phyloP scores from a whole-genome alignment of 2,113 vertebrate species.

The Hippotragus niger region DNA sequence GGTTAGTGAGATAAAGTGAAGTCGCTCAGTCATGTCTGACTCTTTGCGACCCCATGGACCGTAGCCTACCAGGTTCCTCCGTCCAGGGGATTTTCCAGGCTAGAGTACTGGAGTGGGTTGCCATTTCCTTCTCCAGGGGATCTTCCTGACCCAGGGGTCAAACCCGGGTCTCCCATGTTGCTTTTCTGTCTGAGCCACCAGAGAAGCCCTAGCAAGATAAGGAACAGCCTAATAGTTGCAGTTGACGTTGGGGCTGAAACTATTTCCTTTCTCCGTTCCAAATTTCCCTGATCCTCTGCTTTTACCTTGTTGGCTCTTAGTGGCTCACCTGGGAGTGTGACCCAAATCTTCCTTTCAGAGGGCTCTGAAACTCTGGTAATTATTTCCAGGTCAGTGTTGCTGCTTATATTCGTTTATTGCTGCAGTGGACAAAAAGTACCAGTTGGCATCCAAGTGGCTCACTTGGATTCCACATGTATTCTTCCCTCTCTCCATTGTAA shows the following conservation, averaged over 20 bases:
- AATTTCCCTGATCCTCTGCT: neutral
- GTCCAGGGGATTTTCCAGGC: neutral
- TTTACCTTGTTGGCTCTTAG: neutral
- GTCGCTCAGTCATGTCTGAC: rapidly evolving
- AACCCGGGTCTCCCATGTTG: rapidly evolving
- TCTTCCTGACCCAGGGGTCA: neutral
- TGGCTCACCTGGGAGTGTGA: neutral
- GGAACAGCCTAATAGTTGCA: neutral
- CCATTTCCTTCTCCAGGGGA: neutral
- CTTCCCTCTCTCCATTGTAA: neutral
- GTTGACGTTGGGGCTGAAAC: neutral
- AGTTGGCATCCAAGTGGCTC: neutral
- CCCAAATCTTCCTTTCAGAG: neutral
- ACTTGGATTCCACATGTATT: neutral
- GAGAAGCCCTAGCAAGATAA: neutral
- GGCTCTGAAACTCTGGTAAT: neutral
- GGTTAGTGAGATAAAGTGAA: neutral
- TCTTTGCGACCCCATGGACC: neutral
- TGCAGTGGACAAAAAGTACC: neutral
- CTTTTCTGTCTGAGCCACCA: neutral
- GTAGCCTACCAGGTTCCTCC: neutral
- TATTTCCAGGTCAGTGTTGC: neutral
- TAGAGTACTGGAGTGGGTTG: neutral
- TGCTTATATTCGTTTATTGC: neutral
- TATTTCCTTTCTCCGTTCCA: neutral